phyloP scores from a whole-genome alignment of 1,140 invertebrate genomes.

The Sesamia nonagrioides region DNA sequence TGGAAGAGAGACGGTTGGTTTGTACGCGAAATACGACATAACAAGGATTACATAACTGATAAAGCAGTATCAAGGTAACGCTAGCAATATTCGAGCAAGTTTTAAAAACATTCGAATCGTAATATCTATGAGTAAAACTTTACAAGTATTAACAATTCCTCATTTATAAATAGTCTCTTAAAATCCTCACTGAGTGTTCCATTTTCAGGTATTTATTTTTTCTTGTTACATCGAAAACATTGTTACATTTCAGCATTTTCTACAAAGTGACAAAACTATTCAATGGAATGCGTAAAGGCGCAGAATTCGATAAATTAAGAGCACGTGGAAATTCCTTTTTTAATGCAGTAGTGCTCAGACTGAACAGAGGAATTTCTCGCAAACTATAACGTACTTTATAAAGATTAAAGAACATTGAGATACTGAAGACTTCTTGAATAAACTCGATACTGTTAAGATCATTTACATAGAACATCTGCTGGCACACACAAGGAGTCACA shows the following conservation, averaged over 20 bases:
- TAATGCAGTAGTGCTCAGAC: background rate
- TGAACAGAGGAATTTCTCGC: slow-evolving; percentile 4
- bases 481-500: background rate
- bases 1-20: background rate
- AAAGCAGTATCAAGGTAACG: slow-evolving; percentile 9
- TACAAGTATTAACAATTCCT: slow-evolving; percentile 35
- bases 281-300: slow-evolving; percentile 12
- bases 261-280: background rate
- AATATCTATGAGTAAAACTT: slow-evolving; percentile 36
- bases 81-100: slow-evolving; percentile 21
- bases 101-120: slow-evolving; percentile 30
- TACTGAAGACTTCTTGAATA: slow-evolving; percentile 9
- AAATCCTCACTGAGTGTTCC: background rate
- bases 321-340: background rate
- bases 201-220: background rate
- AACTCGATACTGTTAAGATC: background rate
- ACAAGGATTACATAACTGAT: background rate
- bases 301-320: slow-evolving; percentile 8
- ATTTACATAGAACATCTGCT: slow-evolving; percentile 23
- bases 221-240: background rate
- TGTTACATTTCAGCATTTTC: background rate
- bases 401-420: slow-evolving; percentile 22
- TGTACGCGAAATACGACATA: background rate
- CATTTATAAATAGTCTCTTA: slow-evolving; percentile 18
- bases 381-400: background rate